Conservation (phyloP, 2,113 vertebrate genomes). For the Ceyx melanurus region DNA sequence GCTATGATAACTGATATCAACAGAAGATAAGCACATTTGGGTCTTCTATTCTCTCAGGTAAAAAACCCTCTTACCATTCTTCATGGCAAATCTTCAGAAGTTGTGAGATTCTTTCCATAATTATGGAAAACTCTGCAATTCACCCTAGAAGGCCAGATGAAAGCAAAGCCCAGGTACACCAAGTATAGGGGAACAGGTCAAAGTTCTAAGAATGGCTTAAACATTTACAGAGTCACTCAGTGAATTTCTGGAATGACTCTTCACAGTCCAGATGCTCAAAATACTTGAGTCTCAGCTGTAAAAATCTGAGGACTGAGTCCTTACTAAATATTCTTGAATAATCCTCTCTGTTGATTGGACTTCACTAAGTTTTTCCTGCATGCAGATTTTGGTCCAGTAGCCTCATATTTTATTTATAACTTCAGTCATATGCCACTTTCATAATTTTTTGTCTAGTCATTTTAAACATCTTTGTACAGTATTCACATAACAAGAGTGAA, state of each 20-base stretch:
- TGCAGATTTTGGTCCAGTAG: neutral
- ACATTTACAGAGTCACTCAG: neutral
- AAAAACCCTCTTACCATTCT: neutral
- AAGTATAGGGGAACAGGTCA: neutral
- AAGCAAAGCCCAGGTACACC: neutral
- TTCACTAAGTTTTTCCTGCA: neutral
- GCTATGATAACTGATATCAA: neutral
- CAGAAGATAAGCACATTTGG: neutral
- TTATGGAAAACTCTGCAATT: neutral
- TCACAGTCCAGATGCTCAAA: neutral
- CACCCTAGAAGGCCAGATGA: neutral
- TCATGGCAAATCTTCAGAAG: neutral
- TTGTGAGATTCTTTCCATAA: neutral
- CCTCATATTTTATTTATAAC: slow-evolving; percentile 25
- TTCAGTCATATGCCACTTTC: slow-evolving; percentile 22
- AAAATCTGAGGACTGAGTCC: neutral
- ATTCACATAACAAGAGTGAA: neutral
- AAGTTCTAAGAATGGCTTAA: neutral
- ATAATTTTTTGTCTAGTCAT: slow-evolving; percentile 55
- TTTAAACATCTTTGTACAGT: neutral
- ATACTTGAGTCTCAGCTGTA: neutral
- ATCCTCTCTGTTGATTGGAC: neutral
- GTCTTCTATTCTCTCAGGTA: neutral
- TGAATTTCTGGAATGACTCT: neutral
- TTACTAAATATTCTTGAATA: neutral